Evolutionary conservation across 2,797 vertebrate species (phyloP).

Genomic region (Anabas testudineus): DNA sequence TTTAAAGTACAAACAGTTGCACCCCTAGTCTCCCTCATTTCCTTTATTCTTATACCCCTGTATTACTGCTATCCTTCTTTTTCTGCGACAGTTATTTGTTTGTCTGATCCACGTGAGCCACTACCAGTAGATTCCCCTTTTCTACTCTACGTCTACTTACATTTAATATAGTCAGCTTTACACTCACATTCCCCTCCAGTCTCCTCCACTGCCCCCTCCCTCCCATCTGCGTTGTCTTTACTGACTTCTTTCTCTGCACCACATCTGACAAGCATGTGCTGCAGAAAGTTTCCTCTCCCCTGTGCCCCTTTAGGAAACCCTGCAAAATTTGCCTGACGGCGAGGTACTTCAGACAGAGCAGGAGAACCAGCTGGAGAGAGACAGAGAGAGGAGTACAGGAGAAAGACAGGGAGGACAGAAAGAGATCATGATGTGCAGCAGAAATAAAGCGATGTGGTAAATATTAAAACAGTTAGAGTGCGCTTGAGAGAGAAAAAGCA

Average conservation of each 20-base stretch:
- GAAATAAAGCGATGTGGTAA: constrained; percentile 35
- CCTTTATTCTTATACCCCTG: constrained; percentile 11
- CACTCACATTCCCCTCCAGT: constrained; percentile 11
- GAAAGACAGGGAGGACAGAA: constrained; percentile 37
- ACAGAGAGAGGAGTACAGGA: constrained; percentile 28
- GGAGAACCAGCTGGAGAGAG: constrained; percentile 26
- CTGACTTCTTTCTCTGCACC: constrained; percentile 64
- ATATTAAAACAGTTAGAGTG: constrained; percentile 42
- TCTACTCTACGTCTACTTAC: constrained; percentile 67
- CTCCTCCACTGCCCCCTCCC: constrained; percentile 36
- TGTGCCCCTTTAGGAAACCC: constrained; percentile 75
- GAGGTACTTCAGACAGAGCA: constrained; percentile 64
- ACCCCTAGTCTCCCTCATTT: constrained; percentile 24
- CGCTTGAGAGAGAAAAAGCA: constrained; percentile 33
- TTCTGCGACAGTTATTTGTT: constrained; percentile 23
- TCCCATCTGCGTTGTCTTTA: constrained; percentile 46
- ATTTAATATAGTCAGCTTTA: constrained; percentile 32
- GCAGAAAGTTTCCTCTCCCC: constrained; percentile 85
- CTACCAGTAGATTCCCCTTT: constrained; percentile 42
- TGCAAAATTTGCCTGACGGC: constrained; percentile 63
- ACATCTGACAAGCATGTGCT: constrained; percentile 84
- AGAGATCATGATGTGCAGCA: constrained; percentile 35
- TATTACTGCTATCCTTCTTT: constrained; percentile 4
- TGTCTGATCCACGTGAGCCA: constrained; percentile 10
- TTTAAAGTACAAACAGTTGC: constrained; percentile 48